Evolutionary conservation across 2,113 vertebrate species (phyloP).

Genomic region (Capra hircus): DNA sequence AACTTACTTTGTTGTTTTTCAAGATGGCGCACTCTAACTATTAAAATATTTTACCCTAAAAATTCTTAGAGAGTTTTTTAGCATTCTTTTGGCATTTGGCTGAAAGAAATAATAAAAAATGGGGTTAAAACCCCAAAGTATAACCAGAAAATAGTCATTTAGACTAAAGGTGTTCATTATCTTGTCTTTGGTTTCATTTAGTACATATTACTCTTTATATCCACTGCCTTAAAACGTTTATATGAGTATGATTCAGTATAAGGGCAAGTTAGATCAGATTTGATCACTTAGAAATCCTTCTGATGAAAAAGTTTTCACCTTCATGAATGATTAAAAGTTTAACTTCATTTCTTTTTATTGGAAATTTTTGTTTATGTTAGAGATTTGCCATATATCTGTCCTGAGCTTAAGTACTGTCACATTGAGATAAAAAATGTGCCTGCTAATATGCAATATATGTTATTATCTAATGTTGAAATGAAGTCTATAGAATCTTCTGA

Average conservation of each 20-base stretch:
- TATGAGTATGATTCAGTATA: background rate
- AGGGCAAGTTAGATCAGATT: background rate
- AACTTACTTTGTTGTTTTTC: background rate
- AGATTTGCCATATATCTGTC: background rate
- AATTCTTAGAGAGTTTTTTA: background rate
- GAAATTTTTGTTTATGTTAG: background rate
- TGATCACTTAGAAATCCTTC: background rate
- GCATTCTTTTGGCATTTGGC: background rate
- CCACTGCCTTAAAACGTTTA: background rate
- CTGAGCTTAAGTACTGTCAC: background rate
- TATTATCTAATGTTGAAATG: constrained; percentile 35
- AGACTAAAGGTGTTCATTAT: background rate
- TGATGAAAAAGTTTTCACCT: background rate
- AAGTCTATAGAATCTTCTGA: background rate
- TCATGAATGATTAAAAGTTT: background rate
- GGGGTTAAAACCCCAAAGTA: background rate
- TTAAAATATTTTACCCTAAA: background rate
- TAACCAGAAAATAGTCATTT: background rate
- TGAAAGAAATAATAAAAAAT: background rate
- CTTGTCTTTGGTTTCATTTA: background rate
- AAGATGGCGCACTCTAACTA: background rate
- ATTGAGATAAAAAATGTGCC: constrained; percentile 9
- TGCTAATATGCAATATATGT: constrained; percentile 10
- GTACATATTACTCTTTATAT: background rate
- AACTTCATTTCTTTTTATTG: background rate